These are phyloP conservation scores for Chorisops tibialis DNA, from an alignment of 2,888 invertebrate species.

Conservation along the genomic window DNA sequence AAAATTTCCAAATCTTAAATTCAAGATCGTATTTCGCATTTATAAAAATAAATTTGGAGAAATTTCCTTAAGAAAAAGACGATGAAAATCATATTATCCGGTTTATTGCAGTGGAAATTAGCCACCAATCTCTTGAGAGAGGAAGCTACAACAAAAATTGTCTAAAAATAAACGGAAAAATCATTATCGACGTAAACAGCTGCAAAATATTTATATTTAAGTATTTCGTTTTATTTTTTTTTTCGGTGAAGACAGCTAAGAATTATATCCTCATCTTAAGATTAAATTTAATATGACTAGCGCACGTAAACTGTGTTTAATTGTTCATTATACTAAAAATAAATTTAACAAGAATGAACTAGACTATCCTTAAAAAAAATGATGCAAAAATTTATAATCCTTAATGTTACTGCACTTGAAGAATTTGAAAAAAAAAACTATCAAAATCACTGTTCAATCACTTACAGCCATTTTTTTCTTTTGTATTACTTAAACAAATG, in stretches of 20 bases:
- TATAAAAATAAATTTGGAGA: background rate
- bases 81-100: background rate
- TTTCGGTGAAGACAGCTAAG: too few relatives aligned
- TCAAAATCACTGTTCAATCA: constrained; percentile 19
- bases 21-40: background rate
- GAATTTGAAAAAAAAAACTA: background rate
- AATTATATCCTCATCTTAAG: too few relatives aligned
- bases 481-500: constrained; percentile 1
- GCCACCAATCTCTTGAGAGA: too few relatives aligned
- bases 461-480: constrained; percentile 31
- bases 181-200: constrained; percentile 8
- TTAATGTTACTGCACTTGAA: background rate
- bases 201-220: constrained; percentile 6
- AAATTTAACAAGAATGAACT: background rate
- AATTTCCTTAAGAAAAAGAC: background rate
- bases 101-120: background rate
- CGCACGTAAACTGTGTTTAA: too few relatives aligned
- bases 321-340: background rate
- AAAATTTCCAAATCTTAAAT: too few relatives aligned
- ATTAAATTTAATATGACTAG: too few relatives aligned
- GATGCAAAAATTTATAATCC: background rate
- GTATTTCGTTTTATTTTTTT: background rate
- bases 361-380: background rate
- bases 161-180: constrained; percentile 16
- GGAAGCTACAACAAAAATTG: background rate